phyloP scores from a whole-genome alignment of 2,888 invertebrate species.

The Synanthedon vespiformis region DNA sequence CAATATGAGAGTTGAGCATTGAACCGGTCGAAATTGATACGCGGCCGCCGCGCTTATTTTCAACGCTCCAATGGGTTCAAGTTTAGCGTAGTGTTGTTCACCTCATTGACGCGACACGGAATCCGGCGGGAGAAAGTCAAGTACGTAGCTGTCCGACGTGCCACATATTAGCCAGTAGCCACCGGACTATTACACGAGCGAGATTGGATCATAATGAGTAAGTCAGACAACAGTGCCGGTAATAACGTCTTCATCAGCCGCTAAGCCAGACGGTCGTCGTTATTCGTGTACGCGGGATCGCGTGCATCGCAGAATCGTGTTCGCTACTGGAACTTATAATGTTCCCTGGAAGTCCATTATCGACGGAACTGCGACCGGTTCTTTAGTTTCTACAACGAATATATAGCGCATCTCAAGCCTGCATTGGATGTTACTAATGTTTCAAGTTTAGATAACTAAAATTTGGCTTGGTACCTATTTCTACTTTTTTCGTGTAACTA shows the following conservation, averaged over 20 bases:
- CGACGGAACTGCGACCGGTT: not conserved
- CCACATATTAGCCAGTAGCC: conserved; percentile 28
- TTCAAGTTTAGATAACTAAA: no score
- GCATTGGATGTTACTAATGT: no score
- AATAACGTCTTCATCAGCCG: conserved; percentile 23
- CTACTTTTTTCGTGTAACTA: no score
- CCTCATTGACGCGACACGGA: conserved; percentile 59
- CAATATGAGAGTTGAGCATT: conserved; percentile 31
- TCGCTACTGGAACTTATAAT: not conserved
- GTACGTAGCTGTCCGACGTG: conserved; percentile 45
- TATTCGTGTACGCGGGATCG: conserved; percentile 26
- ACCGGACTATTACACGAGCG: conserved; percentile 40
- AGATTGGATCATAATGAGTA: conserved; percentile 56
- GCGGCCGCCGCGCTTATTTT: conserved; percentile 30
- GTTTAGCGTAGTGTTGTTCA: conserved; percentile 54
- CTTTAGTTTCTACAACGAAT: not conserved
- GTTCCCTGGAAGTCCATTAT: not conserved
- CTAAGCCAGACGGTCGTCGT: conserved; percentile 41
- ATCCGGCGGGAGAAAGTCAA: conserved; percentile 64
- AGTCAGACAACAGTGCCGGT: conserved; percentile 34
- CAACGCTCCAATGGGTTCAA: conserved; percentile 53
- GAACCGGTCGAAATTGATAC: conserved; percentile 56
- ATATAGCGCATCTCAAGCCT: no score
- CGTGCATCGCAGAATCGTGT: not conserved
- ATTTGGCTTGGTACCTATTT: no score